Conservation (phyloP, 2,113 vertebrate species). For the Prunella fulvescens region DNA sequence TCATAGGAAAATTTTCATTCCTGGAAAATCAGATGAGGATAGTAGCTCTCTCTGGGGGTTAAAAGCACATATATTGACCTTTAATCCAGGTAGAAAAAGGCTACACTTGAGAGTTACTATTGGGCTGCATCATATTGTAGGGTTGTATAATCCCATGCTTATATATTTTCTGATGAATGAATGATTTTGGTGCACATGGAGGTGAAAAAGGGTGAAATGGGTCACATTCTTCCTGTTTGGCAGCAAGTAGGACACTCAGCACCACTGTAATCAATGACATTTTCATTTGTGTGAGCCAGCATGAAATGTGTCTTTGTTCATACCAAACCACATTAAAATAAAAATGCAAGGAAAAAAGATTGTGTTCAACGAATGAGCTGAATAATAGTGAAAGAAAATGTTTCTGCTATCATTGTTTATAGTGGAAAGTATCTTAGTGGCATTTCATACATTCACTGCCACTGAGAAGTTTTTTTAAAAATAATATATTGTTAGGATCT, state of each 20-base stretch:
- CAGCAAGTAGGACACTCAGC: background rate
- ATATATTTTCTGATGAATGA: background rate
- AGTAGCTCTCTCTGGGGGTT: background rate
- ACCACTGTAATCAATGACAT: background rate
- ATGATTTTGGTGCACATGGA: background rate
- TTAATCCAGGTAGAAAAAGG: background rate
- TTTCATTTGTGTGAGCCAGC: background rate
- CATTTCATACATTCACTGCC: background rate
- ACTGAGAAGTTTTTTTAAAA: background rate
- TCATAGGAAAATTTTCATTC: background rate
- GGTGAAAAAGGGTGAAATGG: background rate
- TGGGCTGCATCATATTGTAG: background rate
- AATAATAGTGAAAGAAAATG: background rate
- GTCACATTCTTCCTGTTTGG: background rate
- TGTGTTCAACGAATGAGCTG: background rate
- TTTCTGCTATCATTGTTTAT: background rate
- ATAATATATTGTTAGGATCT: background rate
- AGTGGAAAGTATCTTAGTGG: background rate
- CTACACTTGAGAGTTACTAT: background rate
- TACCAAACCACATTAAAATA: background rate
- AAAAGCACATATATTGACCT: background rate
- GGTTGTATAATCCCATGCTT: background rate
- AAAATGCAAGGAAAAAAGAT: background rate
- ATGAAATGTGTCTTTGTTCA: background rate
- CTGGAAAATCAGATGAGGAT: background rate